Evolutionary conservation across 1,140 invertebrate species (phyloP).

Genomic region (Anastatus disparis): DNA sequence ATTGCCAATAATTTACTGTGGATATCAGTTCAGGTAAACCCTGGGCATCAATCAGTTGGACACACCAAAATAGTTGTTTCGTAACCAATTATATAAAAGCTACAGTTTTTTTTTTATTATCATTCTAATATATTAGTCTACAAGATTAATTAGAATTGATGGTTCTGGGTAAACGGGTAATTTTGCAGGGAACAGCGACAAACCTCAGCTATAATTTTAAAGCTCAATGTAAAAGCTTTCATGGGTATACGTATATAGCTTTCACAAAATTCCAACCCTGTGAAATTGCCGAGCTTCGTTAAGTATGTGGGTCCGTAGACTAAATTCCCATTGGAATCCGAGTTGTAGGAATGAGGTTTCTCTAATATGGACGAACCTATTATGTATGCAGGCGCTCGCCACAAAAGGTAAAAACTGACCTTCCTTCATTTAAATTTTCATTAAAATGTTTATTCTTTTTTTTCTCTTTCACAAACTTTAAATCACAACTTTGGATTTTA

Average conservation of each 20-base stretch:
- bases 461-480: not conserved
- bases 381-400: not conserved
- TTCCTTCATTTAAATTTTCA: not conserved
- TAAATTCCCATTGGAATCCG: not conserved
- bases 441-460: no score
- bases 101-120: not conserved
- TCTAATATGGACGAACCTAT: not conserved
- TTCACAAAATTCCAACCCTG: not conserved
- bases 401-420: not conserved
- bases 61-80: not conserved
- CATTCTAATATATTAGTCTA: not conserved
- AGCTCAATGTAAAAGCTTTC: no score
- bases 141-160: not conserved
- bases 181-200: not conserved
- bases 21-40: conserved; percentile 49
- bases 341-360: not conserved
- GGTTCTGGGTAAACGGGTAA: not conserved
- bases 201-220: not conserved
- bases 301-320: not conserved
- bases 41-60: conserved; percentile 52
- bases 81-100: not conserved
- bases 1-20: not conserved
- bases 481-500: no score
- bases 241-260: no score
- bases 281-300: not conserved